These are phyloP conservation scores for Proteles cristata DNA, from an alignment of 2,113 vertebrate species.

Conservation along the genomic window DNA sequence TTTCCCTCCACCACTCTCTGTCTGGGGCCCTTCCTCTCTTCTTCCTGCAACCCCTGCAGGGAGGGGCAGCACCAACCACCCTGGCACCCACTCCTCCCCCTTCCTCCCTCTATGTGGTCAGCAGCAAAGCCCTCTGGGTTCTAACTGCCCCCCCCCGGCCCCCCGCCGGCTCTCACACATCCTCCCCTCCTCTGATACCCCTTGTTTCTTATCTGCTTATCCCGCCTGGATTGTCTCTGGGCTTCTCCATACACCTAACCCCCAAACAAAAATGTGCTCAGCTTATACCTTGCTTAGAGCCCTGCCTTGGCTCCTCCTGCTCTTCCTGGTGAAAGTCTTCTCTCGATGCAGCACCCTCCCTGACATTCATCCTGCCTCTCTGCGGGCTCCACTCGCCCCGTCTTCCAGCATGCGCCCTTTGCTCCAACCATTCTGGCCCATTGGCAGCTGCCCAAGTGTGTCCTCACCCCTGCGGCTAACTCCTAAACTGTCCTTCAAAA, in stretches of 20 bases:
- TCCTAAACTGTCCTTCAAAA: neutral
- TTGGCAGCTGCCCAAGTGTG: neutral
- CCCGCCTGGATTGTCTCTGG: neutral
- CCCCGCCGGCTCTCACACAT: too few relatives aligned
- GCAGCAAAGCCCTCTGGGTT: neutral
- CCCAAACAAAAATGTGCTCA: neutral
- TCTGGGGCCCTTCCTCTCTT: neutral
- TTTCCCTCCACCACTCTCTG: neutral
- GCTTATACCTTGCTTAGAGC: neutral
- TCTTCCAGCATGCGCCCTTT: neutral
- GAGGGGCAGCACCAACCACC: neutral
- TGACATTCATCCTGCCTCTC: neutral
- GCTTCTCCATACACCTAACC: neutral
- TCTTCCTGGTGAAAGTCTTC: neutral
- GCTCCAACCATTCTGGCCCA: neutral
- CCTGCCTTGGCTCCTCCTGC: fast-evolving
- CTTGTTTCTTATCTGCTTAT: neutral
- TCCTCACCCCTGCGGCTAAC: neutral
- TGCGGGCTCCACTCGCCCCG: neutral
- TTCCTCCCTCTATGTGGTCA: too few relatives aligned
- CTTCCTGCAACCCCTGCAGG: neutral
- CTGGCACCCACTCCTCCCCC: too few relatives aligned
- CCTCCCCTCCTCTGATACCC: neutral
- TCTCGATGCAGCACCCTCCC: fast-evolving
- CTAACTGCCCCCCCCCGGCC: neutral